These are phyloP conservation scores for Oppia nitens DNA, from an alignment of 1,140 invertebrate species.

Conservation along the genomic window DNA sequence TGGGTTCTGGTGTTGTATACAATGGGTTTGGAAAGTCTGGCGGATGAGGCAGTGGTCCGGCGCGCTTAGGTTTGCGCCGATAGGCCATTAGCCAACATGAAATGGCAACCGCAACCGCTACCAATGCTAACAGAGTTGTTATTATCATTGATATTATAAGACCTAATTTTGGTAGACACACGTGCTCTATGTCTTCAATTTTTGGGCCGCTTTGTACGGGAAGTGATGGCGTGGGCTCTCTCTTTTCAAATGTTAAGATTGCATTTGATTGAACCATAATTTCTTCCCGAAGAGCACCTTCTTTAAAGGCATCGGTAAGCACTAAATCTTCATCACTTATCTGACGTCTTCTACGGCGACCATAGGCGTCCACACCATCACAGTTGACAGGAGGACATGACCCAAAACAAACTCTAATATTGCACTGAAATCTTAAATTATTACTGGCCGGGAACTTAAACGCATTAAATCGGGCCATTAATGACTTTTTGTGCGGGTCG, in stretches of 20 bases:
- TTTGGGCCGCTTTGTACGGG: slow-evolving; percentile 40
- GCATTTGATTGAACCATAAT: slow-evolving; percentile 80
- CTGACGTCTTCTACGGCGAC: slow-evolving; percentile 48
- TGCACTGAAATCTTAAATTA: slow-evolving; percentile 87
- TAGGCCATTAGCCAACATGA: slow-evolving; percentile 90
- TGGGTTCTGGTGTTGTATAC: slow-evolving; percentile 63
- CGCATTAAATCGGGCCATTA: slow-evolving; percentile 69
- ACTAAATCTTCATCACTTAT: slow-evolving; percentile 15
- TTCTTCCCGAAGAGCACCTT: slow-evolving; percentile 72
- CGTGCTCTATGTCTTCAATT: slow-evolving; percentile 53
- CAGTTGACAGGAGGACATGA: slow-evolving; percentile 88
- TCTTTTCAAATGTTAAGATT: slow-evolving; percentile 69
- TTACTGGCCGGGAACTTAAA: slow-evolving; percentile 91
- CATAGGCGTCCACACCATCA: slow-evolving; percentile 70
- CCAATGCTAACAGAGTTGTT: slow-evolving; percentile 70
- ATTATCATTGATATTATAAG: slow-evolving; percentile 79
- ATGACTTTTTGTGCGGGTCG: slow-evolving; percentile 56
- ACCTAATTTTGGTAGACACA: slow-evolving; percentile 80
- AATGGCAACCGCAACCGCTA: slow-evolving; percentile 79
- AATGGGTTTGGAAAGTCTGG: slow-evolving; percentile 85
- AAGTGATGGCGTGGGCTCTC: slow-evolving; percentile 48
- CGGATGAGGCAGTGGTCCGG: slow-evolving; percentile 76
- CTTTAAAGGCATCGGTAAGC: slow-evolving; percentile 30
- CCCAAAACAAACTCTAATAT: slow-evolving; percentile 84
- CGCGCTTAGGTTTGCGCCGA: slow-evolving; percentile 53